Percentiles rank a stretch among this genome's conserved stretches.
Evolutionary conservation across 2,113 vertebrate species (phyloP).

Genomic region (Bagarius yarrelli): DNA sequence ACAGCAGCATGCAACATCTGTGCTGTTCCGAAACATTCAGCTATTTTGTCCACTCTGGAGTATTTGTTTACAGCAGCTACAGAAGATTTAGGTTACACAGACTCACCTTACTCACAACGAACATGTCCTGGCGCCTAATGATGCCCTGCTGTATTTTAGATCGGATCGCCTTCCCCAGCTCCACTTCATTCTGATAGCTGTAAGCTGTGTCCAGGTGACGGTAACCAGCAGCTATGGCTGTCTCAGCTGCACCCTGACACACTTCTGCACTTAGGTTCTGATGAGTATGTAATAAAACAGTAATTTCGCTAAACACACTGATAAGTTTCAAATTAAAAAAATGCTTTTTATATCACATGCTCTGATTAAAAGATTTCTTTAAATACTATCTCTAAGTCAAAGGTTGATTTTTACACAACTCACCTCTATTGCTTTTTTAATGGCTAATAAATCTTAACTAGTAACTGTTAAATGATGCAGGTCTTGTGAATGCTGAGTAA

Average conservation of each 20-base stretch:
- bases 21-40: neutral
- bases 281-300: slow-evolving; percentile 23
- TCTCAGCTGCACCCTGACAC: slow-evolving; percentile 63
- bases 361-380: neutral
- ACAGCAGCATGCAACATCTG: neutral
- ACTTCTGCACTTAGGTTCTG: slow-evolving; percentile 35
- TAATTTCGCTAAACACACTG: neutral
- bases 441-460: neutral
- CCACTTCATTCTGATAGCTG: slow-evolving; percentile 66
- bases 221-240: slow-evolving; percentile 73
- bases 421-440: neutral
- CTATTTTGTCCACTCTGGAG: neutral
- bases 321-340: neutral
- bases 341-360: neutral
- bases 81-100: neutral
- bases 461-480: neutral
- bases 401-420: neutral
- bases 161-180: slow-evolving; percentile 68
- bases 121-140: slow-evolving; percentile 71
- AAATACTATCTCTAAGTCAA: neutral
- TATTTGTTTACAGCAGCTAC: neutral
- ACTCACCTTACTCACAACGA: slow-evolving; percentile 73
- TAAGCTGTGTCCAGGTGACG: slow-evolving; percentile 73
- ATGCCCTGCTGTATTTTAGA: slow-evolving; percentile 70
- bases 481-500: neutral